Evolutionary conservation across 2,113 vertebrate species (phyloP).

Genomic region (Pachypanchax playfairii): DNA sequence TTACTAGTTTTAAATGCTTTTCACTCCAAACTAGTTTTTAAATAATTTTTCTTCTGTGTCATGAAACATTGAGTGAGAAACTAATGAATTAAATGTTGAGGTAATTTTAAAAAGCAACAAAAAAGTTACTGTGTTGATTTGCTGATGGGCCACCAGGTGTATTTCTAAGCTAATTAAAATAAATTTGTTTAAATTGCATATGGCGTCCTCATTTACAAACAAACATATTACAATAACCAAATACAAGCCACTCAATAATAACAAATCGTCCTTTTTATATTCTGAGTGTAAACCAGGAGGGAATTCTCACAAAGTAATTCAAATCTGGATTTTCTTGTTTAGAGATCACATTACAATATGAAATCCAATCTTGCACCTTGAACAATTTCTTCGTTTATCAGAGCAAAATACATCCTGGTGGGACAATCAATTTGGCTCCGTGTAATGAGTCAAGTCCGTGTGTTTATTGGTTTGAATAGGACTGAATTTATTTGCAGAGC

Average conservation of each 20-base stretch:
- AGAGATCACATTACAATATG: conserved; percentile 47
- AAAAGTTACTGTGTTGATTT: neutral
- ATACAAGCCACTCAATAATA: conserved; percentile 11
- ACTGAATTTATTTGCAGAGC: conserved; percentile 50
- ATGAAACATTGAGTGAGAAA: too few relatives aligned
- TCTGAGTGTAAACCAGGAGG: neutral
- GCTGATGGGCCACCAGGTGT: neutral
- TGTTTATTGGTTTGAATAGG: conserved; percentile 54
- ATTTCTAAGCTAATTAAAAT: conserved; percentile 22
- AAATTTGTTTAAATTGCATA: conserved; percentile 21
- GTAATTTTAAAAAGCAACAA: too few relatives aligned
- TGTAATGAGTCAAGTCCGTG: conserved; percentile 54
- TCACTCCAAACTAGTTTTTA: too few relatives aligned
- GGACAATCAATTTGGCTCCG: conserved; percentile 39
- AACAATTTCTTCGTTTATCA: conserved; percentile 24
- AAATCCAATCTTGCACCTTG: conserved; percentile 46
- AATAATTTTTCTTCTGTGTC: too few relatives aligned
- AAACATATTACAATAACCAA: conserved; percentile 27
- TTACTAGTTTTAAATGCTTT: too few relatives aligned
- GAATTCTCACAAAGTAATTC: conserved; percentile 19
- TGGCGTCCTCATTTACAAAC: conserved; percentile 20
- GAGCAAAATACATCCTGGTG: conserved; percentile 18
- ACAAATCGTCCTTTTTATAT: neutral
- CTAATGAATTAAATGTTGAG: too few relatives aligned
- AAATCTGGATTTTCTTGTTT: conserved; percentile 47